phyloP scores from a whole-genome alignment of 2,888 invertebrate species.

The Drosophila helvetica region DNA sequence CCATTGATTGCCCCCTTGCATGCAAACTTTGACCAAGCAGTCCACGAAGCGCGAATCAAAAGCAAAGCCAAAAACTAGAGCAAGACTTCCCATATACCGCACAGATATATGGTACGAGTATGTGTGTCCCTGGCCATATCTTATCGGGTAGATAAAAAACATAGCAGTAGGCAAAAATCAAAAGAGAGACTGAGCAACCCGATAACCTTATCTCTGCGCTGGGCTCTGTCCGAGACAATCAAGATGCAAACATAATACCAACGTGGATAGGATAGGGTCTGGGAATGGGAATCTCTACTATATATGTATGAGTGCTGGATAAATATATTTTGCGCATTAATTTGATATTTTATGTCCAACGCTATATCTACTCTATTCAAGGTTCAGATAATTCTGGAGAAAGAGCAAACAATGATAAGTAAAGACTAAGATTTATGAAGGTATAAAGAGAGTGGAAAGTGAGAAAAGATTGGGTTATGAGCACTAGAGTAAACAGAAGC shows the following conservation, averaged over 20 bases:
- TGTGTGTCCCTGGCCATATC: constrained; percentile 23
- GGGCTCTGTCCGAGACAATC: constrained; percentile 15
- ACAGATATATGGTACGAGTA: constrained; percentile 15
- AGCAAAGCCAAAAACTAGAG: constrained; percentile 27
- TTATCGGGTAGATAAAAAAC: constrained; percentile 35
- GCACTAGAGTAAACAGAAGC: neutral
- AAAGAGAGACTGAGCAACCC: neutral
- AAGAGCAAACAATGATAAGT: neutral
- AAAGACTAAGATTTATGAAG: neutral
- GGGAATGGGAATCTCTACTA: neutral
- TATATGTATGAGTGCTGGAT: constrained; percentile 21
- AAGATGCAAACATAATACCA: constrained; percentile 45
- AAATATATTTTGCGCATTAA: constrained; percentile 44
- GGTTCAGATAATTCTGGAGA: constrained; percentile 1
- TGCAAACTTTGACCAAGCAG: constrained; percentile 26
- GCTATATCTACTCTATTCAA: neutral
- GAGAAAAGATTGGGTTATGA: neutral
- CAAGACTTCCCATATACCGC: constrained; percentile 13
- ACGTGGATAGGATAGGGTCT: constrained; percentile 27
- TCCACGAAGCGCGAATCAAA: neutral
- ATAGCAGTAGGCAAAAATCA: constrained; percentile 23
- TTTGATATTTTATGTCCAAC: constrained; percentile 9
- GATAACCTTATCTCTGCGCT: constrained; percentile 16
- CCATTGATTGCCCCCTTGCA: constrained; percentile 24
- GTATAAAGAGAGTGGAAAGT: neutral